These are phyloP conservation scores for Microcebus murinus DNA, from an alignment of 2,113 vertebrate species.

Conservation along the genomic window DNA sequence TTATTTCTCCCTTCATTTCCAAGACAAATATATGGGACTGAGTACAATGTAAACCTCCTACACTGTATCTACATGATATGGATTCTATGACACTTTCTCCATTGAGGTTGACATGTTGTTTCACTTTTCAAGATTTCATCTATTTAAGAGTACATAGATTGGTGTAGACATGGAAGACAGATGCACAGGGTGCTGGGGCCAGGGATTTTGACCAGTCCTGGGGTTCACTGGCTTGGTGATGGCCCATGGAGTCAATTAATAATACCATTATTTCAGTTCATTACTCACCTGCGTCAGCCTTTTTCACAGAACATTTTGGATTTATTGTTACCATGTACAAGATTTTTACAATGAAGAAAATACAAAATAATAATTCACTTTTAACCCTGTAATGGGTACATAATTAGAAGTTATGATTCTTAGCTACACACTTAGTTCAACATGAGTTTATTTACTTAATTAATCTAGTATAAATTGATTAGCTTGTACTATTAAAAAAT, in stretches of 20 bases:
- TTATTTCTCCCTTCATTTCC: neutral
- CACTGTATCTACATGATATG: rapidly evolving
- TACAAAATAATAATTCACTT: neutral
- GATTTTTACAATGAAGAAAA: neutral
- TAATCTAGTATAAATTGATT: neutral
- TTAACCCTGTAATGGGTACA: neutral
- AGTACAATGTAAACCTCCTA: neutral
- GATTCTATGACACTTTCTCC: neutral
- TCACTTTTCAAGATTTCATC: neutral
- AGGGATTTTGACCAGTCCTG: neutral
- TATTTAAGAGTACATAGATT: neutral
- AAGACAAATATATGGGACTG: neutral
- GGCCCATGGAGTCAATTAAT: neutral
- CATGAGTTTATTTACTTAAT: neutral
- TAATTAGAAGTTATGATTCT: neutral
- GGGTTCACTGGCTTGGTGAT: neutral
- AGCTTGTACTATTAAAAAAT: neutral
- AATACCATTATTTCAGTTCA: neutral
- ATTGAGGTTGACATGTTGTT: neutral
- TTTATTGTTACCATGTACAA: neutral
- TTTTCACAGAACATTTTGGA: neutral
- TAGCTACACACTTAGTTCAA: neutral
- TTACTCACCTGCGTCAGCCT: neutral
- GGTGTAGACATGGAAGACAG: neutral
- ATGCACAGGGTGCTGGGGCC: too few relatives aligned